Evolutionary conservation across 1,140 invertebrate genomes (phyloP).

Genomic region (Drosophila fuyamai): DNA sequence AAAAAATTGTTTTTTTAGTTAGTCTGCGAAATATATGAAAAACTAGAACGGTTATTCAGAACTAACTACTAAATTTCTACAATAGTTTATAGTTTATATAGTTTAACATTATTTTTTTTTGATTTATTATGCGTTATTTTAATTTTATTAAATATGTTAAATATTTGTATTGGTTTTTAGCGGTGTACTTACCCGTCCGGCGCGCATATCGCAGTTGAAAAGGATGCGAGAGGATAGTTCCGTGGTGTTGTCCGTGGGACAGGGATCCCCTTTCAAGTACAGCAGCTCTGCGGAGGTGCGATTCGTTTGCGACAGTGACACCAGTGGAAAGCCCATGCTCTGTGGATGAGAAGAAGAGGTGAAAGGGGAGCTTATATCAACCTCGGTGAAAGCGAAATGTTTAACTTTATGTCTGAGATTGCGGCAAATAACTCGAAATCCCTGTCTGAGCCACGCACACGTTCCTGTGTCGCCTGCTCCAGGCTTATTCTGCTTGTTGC

Average conservation of each 20-base stretch:
- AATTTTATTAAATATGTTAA: not conserved
- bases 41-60: no score
- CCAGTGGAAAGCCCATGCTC: slow-evolving; percentile 85
- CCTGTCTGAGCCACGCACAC: slow-evolving; percentile 61
- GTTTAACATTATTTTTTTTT: not conserved
- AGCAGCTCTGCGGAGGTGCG: slow-evolving; percentile 79
- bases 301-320: slow-evolving; percentile 69
- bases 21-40: not conserved
- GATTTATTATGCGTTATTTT: no score
- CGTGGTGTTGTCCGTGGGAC: slow-evolving; percentile 80
- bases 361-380: slow-evolving; percentile 11
- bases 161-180: not conserved
- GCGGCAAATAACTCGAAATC: slow-evolving; percentile 76
- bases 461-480: slow-evolving; percentile 33
- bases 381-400: slow-evolving; percentile 31
- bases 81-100: not conserved
- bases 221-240: slow-evolving; percentile 84
- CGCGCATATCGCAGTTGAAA: slow-evolving; percentile 84
- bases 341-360: slow-evolving; percentile 43
- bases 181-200: slow-evolving; percentile 81
- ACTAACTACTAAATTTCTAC: no score
- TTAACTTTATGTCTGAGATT: slow-evolving; percentile 71
- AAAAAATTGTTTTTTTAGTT: not conserved
- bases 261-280: slow-evolving; percentile 84
- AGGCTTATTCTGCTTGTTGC: slow-evolving; percentile 3